Percentiles rank a stretch among this genome's conserved stretches.
phyloP scores from a whole-genome alignment of 2,113 vertebrate species.

The Cygnus atratus region DNA sequence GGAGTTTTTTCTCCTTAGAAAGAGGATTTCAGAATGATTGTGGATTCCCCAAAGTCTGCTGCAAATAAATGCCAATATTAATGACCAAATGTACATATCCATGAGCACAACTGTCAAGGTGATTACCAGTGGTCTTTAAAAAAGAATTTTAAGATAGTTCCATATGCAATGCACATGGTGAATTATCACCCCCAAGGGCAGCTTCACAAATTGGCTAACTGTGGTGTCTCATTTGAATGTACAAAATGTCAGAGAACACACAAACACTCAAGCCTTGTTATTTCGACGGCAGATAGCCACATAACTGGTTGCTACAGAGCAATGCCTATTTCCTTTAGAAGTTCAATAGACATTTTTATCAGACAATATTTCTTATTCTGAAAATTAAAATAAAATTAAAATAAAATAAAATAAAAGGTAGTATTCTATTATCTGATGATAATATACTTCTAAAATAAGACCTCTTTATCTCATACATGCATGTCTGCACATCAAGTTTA shows the following conservation, averaged over 20 bases:
- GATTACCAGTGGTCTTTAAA: background rate
- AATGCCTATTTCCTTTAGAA: background rate
- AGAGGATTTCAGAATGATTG: background rate
- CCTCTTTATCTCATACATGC: background rate
- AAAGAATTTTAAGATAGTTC: background rate
- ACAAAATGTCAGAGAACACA: background rate
- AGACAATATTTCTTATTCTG: background rate
- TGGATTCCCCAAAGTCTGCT: background rate
- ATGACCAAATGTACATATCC: background rate
- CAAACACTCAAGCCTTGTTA: rapidly evolving
- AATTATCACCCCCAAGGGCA: background rate
- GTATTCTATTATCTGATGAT: background rate
- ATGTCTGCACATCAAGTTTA: background rate
- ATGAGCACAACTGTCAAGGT: background rate
- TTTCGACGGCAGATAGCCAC: background rate
- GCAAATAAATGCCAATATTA: background rate
- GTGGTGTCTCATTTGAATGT: background rate
- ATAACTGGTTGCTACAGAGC: background rate
- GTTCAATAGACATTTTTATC: background rate
- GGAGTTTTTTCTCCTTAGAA: background rate
- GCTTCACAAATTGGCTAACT: background rate
- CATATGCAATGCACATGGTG: background rate
- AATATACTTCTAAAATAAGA: background rate
- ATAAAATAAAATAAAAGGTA: background rate
- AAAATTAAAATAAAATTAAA: background rate